Percentiles rank a stretch among this genome's conserved stretches.
These are phyloP conservation scores for Apantesis nais DNA, from an alignment of 2,888 invertebrate genomes.

Conservation along the genomic window DNA sequence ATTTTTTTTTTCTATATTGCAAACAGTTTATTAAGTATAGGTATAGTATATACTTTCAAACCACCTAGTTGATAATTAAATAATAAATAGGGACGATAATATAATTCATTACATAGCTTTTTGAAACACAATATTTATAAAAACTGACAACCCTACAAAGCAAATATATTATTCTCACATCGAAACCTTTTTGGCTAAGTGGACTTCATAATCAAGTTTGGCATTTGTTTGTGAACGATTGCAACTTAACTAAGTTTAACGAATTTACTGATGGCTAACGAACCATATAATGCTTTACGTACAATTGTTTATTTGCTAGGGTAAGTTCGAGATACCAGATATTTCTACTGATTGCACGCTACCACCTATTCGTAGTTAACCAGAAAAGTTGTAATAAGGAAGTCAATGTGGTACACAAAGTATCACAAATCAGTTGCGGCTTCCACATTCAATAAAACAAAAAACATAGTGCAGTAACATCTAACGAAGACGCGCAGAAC, in stretches of 20 bases:
- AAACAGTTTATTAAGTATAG: background rate
- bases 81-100: background rate
- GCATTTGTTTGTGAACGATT: constrained; percentile 12
- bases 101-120: background rate
- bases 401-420: background rate
- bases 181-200: constrained; percentile 3
- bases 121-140: background rate
- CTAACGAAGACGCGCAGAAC: too few species aligned
- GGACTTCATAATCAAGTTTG: constrained; percentile 16
- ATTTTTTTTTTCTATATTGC: background rate
- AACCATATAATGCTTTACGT: constrained; percentile 9
- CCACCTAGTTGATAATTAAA: background rate
- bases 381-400: background rate
- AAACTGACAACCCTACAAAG: constrained; percentile 6
- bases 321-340: background rate
- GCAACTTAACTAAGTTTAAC: constrained; percentile 8
- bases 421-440: too few species aligned
- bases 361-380: background rate
- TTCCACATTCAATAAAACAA: too few species aligned
- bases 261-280: constrained; percentile 10
- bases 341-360: background rate
- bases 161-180: constrained; percentile 14
- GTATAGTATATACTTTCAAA: too few species aligned
- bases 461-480: too few species aligned
- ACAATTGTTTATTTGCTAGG: constrained; percentile 3